Base-by-base conservation (phyloP, 2,113 vertebrate species). In the Pluvianellus socialis region DNA sequence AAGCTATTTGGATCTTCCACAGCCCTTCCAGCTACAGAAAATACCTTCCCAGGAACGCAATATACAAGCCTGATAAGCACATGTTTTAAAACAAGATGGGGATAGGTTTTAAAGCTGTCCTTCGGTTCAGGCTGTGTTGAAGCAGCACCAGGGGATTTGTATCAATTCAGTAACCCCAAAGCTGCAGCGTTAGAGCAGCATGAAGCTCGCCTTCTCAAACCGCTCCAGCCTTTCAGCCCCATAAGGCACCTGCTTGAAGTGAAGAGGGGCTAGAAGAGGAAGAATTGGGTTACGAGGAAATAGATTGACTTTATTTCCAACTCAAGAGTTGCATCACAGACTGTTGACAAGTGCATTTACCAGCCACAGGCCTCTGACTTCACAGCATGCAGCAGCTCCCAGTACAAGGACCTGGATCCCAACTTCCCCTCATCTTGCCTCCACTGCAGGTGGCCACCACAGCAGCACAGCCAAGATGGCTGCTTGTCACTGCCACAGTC, bases 321-420 rank as follows among this genome's bases (percentile, higher is more conserved):
- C 0, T 2, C 66, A 1, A 1, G 40, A 52, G 47, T 13, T 56
- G 55, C 1, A 0, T 38, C 68, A 55, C 0, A 0, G 40, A 7
- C 38, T 14, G 33, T 12, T 44, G 26, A 21, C 21, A 30, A 61
- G 26, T 1, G 6, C 45, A 6, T 56, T 74, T 32, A 30, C 24
- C 35, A 70, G 63, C n/a, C 44, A 35, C 2, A 0, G 33, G 14
- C 32, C 50, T 59, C 35, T 40, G 62, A 49, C 61, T 40, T 24
- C 10, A 10, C 27, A 45, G 53, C n/a, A 9, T 0, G 2, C 1
- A n/a, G 50, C 15, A 32, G 40, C 42, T 91, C 45, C 49, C n/a
- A n/a, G 9, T 0, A 0, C 27, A 44, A 38, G 63, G 45, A 23
- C 27, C 21, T 20, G 18, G 12, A 67, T 42, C n/a, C 35, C 1